Base-by-base conservation (phyloP, 1,140 invertebrate species). In the Papilio xuthus region DNA sequence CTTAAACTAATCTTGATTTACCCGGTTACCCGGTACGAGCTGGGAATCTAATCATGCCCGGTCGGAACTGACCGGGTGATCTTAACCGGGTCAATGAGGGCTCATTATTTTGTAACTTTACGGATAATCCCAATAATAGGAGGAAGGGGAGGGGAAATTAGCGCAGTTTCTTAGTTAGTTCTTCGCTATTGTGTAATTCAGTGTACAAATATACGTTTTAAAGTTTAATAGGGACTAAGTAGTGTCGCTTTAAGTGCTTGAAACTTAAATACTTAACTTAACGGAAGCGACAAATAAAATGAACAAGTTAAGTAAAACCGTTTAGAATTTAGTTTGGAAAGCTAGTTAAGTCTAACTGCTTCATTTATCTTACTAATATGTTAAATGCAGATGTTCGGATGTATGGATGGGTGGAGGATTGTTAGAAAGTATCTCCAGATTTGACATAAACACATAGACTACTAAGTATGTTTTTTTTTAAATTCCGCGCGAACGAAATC, bases 1-100 rank as follows among this genome's bases (percentile, higher is more conserved):
- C 80, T 83, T 78, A 83, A 53, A 72, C 74, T 83, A 83, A 83
- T 83, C 82, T 79, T 78, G 80, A 83, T 81, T 83, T 83, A 83
- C 81, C 79, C 77, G 53, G 73, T 83, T 83, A 83, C 81, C 78
- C 74, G 69, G 73, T 77, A 74, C 80, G 63, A 78, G 72, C 78
- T 77, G 69, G 72, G 56, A 78, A 76, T 79, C 77, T 80, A 78
- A 80, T 80, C 79, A 80, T 67, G 79, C 78, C 79, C 79, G 67
- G 72, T 75, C 77, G 77, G 79, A 67, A 77, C 72, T 67, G 41
- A 69, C 76, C 76, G 56, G 73, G 67, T 76, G 74, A 76, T 76
- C 74, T 76, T 76, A 63, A 60, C 74, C 74, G 74, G 74, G 74
- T 76, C 74, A 76, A 76, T 76, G 74, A 76, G 74, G 28, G 12